Percentiles rank a stretch among this genome's conserved stretches.
Conservation (phyloP, 2,113 vertebrate species). For the Sphaerodactylus townsendi region DNA sequence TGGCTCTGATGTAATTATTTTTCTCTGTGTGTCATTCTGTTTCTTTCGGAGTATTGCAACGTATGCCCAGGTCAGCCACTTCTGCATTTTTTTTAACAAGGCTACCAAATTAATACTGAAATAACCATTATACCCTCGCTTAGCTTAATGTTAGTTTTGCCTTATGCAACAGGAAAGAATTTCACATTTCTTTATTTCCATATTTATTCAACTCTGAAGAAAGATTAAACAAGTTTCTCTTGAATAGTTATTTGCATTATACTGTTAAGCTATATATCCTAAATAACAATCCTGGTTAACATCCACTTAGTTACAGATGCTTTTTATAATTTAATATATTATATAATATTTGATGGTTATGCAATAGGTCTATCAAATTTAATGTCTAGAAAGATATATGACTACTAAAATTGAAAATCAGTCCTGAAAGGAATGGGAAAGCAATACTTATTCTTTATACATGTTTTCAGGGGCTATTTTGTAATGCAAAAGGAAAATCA, state of each 20-base stretch:
- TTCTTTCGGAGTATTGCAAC: neutral
- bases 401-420: neutral
- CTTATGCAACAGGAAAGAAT: neutral
- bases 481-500: neutral
- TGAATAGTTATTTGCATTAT: neutral
- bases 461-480: neutral
- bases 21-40: neutral
- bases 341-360: neutral
- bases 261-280: neutral
- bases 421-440: neutral
- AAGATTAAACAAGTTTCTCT: neutral
- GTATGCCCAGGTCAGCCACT: neutral
- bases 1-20: conserved; percentile 9
- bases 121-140: neutral
- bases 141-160: neutral
- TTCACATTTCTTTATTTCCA: neutral
- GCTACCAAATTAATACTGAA: neutral
- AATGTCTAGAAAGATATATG: neutral
- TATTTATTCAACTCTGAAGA: neutral
- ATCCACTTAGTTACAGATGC: neutral
- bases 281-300: neutral
- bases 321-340: neutral
- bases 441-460: neutral
- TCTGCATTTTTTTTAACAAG: neutral
- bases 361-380: neutral